Conservation (phyloP, 2,888 invertebrate species). For the Lepidocyrtinus sp. region DNA sequence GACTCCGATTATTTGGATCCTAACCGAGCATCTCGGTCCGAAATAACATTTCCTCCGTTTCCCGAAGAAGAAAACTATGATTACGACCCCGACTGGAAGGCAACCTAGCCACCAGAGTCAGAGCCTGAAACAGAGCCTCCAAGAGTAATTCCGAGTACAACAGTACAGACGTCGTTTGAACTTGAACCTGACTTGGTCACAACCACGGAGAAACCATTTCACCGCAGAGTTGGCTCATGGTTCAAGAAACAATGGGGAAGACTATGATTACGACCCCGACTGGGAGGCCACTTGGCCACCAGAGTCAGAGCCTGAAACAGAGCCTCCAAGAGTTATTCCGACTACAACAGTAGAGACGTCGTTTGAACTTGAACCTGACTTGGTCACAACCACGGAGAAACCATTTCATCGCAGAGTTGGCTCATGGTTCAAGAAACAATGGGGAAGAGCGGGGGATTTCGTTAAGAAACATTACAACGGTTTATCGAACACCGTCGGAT, state of each 20-base stretch:
- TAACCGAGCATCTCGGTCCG: neutral
- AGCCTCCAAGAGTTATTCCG: neutral
- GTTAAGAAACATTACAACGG: slow-evolving; percentile 24
- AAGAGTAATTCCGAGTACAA: neutral
- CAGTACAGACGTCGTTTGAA: neutral
- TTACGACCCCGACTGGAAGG: slow-evolving; percentile 22
- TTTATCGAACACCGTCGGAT: slow-evolving; percentile 1
- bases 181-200: too few species aligned
- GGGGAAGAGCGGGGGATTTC: slow-evolving; percentile 26
- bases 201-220: slow-evolving; percentile 2
- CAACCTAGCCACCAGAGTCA: too few species aligned
- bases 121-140: neutral
- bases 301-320: neutral
- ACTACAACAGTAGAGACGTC: slow-evolving; percentile 5
- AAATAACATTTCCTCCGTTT: slow-evolving; percentile 41
- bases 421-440: slow-evolving; percentile 37
- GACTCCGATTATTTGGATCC: neutral
- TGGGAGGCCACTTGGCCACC: too few species aligned
- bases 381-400: neutral
- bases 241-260: slow-evolving; percentile 33
- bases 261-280: slow-evolving; percentile 30
- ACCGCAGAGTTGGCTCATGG: slow-evolving; percentile 29
- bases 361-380: too few species aligned
- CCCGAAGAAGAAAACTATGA: slow-evolving; percentile 42
- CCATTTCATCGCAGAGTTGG: slow-evolving; percentile 16